Conservation (phyloP, 2,113 vertebrate genomes). For the Euleptes europaea region DNA sequence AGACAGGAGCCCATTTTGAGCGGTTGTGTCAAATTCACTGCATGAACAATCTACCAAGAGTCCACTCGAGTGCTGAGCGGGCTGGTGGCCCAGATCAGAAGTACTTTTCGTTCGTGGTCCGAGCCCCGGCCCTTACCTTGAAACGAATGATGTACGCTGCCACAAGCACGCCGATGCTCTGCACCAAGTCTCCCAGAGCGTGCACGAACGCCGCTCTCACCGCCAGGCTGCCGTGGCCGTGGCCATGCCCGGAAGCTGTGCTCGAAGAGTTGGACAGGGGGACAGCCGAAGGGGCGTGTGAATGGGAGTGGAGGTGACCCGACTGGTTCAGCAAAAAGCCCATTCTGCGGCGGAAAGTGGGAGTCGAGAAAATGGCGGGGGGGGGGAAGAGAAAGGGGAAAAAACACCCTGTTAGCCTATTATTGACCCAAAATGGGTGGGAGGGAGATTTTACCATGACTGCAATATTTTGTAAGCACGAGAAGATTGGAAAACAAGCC, state of each 20-base stretch:
- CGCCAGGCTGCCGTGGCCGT: conserved; percentile 81
- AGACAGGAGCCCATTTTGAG: not conserved
- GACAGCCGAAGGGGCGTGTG: conserved; percentile 71
- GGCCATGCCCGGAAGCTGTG: conserved; percentile 55
- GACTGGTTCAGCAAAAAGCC: conserved; percentile 94
- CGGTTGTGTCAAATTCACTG: not conserved
- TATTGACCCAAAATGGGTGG: not conserved
- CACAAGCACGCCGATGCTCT: conserved; percentile 93
- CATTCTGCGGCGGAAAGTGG: conserved; percentile 82
- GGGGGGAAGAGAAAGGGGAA: not conserved
- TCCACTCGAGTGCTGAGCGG: no score
- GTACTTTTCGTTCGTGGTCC: not conserved
- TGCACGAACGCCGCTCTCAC: conserved; percentile 95
- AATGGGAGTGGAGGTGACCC: conserved; percentile 88
- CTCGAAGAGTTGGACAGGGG: conserved; percentile 53
- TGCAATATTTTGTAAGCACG: not conserved
- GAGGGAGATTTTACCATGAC: not conserved
- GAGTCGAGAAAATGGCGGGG: not conserved
- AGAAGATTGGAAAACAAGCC: conserved; percentile 26
- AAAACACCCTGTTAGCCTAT: not conserved
- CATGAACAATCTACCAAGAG: not conserved
- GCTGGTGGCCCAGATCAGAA: not conserved
- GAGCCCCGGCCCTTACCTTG: conserved; percentile 80
- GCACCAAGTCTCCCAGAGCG: conserved; percentile 92
- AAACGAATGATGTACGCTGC: conserved; percentile 96